Percentiles rank a stretch among this genome's conserved stretches.
Evolutionary conservation across 2,113 vertebrate genomes (phyloP).

Genomic region (pig (Sus scrofa)): T2T-Sscrofa CM000812.6:880501-881000

Average conservation of each 20-base stretch:
- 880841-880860: accelerated
- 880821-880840: accelerated
- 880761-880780: background rate
- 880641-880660: accelerated
- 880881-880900: accelerated
- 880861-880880: accelerated
- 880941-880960: accelerated
- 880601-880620: accelerated
- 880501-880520: accelerated
- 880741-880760: background rate
- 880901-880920: accelerated
- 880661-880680: background rate
- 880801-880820: background rate
- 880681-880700: accelerated
- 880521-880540: accelerated
- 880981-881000: conserved; percentile 97
- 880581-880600: accelerated
- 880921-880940: accelerated
- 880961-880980: background rate
- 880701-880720: accelerated
- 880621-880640: accelerated
- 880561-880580: accelerated
- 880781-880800: background rate
- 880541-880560: accelerated
- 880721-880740: too few species aligned